Conservation (phyloP, 2,888 invertebrate species). For the Magallana nippona region DNA sequence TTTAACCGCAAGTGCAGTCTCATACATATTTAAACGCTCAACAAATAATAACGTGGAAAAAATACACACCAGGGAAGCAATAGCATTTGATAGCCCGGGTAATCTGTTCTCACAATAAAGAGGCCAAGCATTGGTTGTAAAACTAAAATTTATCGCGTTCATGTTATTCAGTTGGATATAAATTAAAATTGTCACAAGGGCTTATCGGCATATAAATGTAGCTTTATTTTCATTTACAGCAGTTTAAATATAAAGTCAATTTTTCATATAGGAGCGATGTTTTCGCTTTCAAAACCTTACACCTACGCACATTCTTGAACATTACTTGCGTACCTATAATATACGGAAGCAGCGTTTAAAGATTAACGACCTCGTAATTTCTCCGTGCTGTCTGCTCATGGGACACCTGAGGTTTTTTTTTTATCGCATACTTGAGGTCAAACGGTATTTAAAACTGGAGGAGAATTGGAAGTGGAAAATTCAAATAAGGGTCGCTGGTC, state of each 20-base stretch:
- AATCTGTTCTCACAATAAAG: neutral
- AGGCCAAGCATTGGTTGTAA: neutral
- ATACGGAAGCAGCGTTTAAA: slow-evolving; percentile 16
- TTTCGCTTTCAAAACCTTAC: slow-evolving; percentile 25
- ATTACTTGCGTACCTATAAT: slow-evolving; percentile 16
- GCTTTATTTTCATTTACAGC: neutral
- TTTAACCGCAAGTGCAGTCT: slow-evolving; percentile 32
- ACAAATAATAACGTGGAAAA: slow-evolving; percentile 9
- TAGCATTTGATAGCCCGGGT: neutral
- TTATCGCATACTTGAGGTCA: neutral
- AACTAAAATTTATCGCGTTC: neutral
- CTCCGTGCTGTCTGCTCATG: neutral
- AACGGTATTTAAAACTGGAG: neutral
- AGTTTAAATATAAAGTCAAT: neutral
- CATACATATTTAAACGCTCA: slow-evolving; percentile 33
- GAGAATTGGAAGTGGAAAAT: slow-evolving; percentile 6
- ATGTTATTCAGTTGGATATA: neutral
- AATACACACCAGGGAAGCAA: neutral
- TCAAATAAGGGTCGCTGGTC: slow-evolving; percentile 5
- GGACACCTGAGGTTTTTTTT: slow-evolving; percentile 4
- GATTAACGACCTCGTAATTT: slow-evolving; percentile 25
- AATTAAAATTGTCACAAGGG: neutral
- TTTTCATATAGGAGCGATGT: slow-evolving; percentile 14
- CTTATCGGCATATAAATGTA: neutral
- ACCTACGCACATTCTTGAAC: slow-evolving; percentile 30